These are phyloP conservation scores for Drosophila pseudoobscura DNA, from an alignment of 1,140 invertebrate species.

Conservation along the genomic window DNA sequence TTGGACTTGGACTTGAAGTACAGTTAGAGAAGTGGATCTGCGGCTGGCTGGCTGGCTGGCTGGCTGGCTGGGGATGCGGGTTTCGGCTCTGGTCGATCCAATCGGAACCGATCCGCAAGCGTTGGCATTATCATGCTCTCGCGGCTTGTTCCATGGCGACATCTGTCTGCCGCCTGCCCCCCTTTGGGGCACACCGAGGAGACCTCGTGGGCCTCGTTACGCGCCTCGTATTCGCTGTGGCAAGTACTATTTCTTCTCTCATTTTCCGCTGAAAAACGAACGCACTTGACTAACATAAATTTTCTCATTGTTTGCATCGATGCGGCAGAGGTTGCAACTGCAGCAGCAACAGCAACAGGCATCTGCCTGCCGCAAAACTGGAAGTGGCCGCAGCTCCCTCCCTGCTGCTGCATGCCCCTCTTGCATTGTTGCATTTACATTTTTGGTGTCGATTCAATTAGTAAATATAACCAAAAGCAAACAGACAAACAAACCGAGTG, in stretches of 20 bases:
- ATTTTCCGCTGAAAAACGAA: conserved; percentile 72
- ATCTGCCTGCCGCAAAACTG: conserved; percentile 56
- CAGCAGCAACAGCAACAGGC: conserved; percentile 17
- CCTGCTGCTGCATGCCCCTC: conserved; percentile 22
- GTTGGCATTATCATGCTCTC: conserved; percentile 40
- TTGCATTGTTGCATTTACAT: conserved; percentile 79
- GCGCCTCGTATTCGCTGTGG: conserved; percentile 44
- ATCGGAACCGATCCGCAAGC: conserved; percentile 53
- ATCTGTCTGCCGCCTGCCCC: conserved; percentile 14
- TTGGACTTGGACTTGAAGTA: conserved; percentile 39
- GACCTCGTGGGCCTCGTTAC: conserved; percentile 60
- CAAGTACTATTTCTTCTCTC: conserved; percentile 62
- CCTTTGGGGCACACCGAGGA: background rate
- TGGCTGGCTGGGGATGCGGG: no score
- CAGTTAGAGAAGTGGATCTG: conserved; percentile 33
- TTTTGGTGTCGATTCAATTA: conserved; percentile 83
- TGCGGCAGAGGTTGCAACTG: conserved; percentile 31
- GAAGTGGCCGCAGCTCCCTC: conserved; percentile 44
- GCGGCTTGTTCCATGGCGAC: conserved; percentile 11
- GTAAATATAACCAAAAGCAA: conserved; percentile 83
- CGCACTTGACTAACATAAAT: conserved; percentile 82
- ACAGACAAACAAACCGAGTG: conserved; percentile 64
- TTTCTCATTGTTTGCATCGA: conserved; percentile 73
- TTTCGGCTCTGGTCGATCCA: conserved; percentile 17
- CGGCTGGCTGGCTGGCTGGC: no score